These are phyloP conservation scores for Lypha dubia DNA, from an alignment of 2,888 invertebrate genomes.

Conservation along the genomic window DNA sequence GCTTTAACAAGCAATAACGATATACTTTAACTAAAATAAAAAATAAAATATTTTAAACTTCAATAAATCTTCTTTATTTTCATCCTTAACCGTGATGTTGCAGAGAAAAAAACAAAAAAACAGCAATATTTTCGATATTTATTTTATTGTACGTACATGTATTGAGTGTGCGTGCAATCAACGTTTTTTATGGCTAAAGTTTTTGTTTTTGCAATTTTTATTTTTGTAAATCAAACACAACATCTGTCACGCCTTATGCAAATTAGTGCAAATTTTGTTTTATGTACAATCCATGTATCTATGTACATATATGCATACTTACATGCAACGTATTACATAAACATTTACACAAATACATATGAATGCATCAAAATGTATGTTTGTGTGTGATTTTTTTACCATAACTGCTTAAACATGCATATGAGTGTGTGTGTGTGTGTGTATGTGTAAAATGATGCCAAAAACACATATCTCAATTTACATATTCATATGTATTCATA, in stretches of 20 bases:
- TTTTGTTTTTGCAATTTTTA: slow-evolving; percentile 26
- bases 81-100: slow-evolving; percentile 16
- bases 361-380: neutral
- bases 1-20: neutral
- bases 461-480: slow-evolving; percentile 23
- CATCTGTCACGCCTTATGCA: slow-evolving; percentile 71
- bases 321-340: neutral
- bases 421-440: neutral
- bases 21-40: neutral
- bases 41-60: slow-evolving; percentile 16
- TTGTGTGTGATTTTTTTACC: neutral
- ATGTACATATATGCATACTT: neutral
- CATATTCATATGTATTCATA: neutral
- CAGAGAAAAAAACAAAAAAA: too few species aligned
- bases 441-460: slow-evolving; percentile 1
- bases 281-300: slow-evolving; percentile 9
- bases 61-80: slow-evolving; percentile 41
- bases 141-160: slow-evolving; percentile 57
- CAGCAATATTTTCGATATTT: slow-evolving; percentile 23
- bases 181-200: slow-evolving; percentile 23
- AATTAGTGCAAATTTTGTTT: slow-evolving; percentile 66
- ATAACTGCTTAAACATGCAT: neutral
- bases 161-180: slow-evolving; percentile 64
- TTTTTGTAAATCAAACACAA: slow-evolving; percentile 63
- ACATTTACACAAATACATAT: neutral